These are phyloP conservation scores for Oxystoma pomonae DNA, from an alignment of 2,888 invertebrate genomes.

Conservation along the genomic window DNA sequence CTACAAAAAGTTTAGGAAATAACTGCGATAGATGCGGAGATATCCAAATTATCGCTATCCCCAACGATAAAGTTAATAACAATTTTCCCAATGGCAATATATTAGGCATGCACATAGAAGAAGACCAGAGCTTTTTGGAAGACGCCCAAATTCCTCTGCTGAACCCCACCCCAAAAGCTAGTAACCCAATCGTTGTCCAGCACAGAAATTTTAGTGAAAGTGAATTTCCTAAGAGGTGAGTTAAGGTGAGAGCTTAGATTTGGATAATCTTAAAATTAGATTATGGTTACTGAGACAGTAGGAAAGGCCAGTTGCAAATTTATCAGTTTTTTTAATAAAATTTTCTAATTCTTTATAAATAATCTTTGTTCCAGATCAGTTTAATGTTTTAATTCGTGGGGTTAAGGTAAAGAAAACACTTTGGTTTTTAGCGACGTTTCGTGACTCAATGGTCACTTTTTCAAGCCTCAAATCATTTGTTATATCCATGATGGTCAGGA, in stretches of 20 bases:
- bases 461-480: no score
- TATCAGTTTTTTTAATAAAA: no score
- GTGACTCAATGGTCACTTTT: no score
- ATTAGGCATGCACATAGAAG: conserved; percentile 41
- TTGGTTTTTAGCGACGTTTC: no score
- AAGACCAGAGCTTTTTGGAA: conserved; percentile 39
- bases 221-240: conserved; percentile 32
- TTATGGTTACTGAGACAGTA: no score
- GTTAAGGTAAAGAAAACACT: no score
- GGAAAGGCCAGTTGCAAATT: no score
- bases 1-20: conserved; percentile 49
- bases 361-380: no score
- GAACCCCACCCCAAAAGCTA: conserved; percentile 28
- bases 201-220: conserved; percentile 41
- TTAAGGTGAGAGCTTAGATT: neutral
- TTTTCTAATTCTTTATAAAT: no score
- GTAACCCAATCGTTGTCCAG: conserved; percentile 38
- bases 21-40: conserved; percentile 49
- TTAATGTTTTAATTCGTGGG: no score
- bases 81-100: conserved; percentile 55
- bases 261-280: no score
- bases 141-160: conserved; percentile 46
- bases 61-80: conserved; percentile 51
- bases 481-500: no score
- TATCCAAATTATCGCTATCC: conserved; percentile 47